phyloP scores from a whole-genome alignment of 2,888 invertebrate genomes.

The Ecdyonurus torrentis region DNA sequence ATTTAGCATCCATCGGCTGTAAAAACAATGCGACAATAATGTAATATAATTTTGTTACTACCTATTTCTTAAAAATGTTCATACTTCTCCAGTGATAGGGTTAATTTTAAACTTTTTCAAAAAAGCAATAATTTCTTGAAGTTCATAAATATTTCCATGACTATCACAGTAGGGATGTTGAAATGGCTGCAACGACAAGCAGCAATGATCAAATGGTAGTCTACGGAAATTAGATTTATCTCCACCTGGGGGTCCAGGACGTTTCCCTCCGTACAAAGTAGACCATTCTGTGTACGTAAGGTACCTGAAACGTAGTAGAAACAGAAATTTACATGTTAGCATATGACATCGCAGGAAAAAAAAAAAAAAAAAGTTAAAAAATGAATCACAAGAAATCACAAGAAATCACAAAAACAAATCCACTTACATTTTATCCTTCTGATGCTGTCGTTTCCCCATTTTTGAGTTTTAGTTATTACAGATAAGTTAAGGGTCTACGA shows the following conservation, averaged over 20 bases:
- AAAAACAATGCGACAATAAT: constrained; percentile 19
- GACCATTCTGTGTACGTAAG: constrained; percentile 78
- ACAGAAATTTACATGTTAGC: background rate
- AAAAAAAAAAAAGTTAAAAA: background rate
- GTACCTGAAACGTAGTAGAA: constrained; percentile 39
- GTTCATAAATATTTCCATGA: constrained; percentile 85
- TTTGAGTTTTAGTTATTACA: too few relatives aligned
- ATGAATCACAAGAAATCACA: background rate
- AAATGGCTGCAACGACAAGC: constrained; percentile 80
- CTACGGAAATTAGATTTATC: constrained; percentile 74
- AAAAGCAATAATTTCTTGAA: constrained; percentile 72
- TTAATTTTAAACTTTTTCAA: constrained; percentile 82
- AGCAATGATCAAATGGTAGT: constrained; percentile 85
- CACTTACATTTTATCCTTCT: constrained; percentile 80
- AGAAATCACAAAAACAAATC: background rate
- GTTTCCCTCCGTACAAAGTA: constrained; percentile 78
- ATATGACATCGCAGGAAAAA: background rate
- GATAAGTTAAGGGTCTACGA: too few relatives aligned
- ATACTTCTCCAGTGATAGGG: constrained; percentile 79
- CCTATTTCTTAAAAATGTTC: background rate
- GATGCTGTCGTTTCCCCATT: constrained; percentile 89
- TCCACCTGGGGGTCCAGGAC: constrained; percentile 45
- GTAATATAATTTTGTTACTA: background rate
- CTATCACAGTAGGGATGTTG: constrained; percentile 79
- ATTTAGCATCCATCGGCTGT: constrained; percentile 62